Evolutionary conservation across 2,888 invertebrate species (phyloP).

Genomic region (Girardia tigrina): DNA sequence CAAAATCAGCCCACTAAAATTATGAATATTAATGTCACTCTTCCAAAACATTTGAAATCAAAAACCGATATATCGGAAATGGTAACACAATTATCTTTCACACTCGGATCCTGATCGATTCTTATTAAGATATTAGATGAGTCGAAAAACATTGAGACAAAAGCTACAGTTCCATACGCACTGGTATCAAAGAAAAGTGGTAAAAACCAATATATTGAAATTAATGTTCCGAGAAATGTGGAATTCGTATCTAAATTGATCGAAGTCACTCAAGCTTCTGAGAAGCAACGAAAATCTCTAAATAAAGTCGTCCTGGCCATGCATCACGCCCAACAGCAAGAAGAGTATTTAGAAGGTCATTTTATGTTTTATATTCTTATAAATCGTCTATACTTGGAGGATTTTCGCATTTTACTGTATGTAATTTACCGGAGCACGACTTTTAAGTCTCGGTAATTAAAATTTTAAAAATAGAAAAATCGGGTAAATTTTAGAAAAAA

Average conservation of each 20-base stretch:
- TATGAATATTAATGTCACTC: not conserved
- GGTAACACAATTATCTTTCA: not conserved
- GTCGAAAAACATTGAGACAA: not conserved
- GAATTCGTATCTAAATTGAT: not conserved
- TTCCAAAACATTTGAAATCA: not conserved
- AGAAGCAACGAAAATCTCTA: not conserved
- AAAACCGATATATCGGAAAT: conserved; percentile 1
- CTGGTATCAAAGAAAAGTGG: not conserved
- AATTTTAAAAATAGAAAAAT: too few species aligned
- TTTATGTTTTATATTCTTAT: too few species aligned
- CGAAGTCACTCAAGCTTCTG: not conserved
- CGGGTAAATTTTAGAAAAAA: too few species aligned
- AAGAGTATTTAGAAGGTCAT: conserved; percentile 9
- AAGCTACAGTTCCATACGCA: not conserved
- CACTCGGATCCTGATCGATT: not conserved
- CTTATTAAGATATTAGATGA: not conserved
- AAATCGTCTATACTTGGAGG: too few species aligned
- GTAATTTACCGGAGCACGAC: too few species aligned
- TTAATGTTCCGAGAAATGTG: not conserved
- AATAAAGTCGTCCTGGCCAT: conserved; percentile 5
- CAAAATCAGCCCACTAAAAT: conserved; percentile 4
- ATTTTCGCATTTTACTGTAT: too few species aligned
- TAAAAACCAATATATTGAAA: conserved; percentile 12
- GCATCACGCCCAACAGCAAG: conserved; percentile 14
- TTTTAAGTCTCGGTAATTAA: too few species aligned